phyloP scores from a whole-genome alignment of 2,797 vertebrate species.

The Phylloscopus collybita region DNA sequence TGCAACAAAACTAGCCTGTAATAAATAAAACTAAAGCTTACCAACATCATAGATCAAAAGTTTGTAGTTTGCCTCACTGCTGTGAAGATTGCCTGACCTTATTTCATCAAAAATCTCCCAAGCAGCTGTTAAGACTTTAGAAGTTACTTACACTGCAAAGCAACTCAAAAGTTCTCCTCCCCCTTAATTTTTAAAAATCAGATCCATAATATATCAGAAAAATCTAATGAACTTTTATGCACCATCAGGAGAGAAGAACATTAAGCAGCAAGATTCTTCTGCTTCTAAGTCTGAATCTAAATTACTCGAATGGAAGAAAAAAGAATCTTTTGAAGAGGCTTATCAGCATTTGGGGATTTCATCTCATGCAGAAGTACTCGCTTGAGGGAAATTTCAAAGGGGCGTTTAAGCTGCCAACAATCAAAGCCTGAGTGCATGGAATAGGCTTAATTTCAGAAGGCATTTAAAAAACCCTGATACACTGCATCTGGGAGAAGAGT shows the following conservation, averaged over 20 bases:
- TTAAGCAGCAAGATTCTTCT: conserved; percentile 23
- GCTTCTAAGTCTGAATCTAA: conserved; percentile 14
- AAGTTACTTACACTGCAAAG: background rate
- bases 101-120: background rate
- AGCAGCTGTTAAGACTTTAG: background rate
- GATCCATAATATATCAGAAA: conserved; percentile 5
- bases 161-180: conserved; percentile 20
- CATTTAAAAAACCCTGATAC: background rate
- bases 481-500: background rate
- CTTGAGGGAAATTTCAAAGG: conserved; percentile 49
- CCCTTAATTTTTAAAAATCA: conserved; percentile 16
- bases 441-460: conserved; percentile 36
- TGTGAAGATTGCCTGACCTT: background rate
- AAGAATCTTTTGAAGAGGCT: conserved; percentile 38
- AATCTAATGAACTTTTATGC: conserved; percentile 43
- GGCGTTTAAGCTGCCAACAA: conserved; percentile 46
- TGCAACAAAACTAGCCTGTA: conserved; percentile 97
- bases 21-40: conserved; percentile 50
- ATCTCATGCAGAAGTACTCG: conserved; percentile 16
- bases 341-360: conserved; percentile 59
- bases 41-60: background rate
- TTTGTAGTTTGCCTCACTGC: background rate
- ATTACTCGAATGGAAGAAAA: conserved; percentile 38
- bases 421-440: background rate
- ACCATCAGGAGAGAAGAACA: conserved; percentile 19